Base-by-base conservation (phyloP, 2,797 vertebrate species). In the Syngnathus rostellatus region DNA sequence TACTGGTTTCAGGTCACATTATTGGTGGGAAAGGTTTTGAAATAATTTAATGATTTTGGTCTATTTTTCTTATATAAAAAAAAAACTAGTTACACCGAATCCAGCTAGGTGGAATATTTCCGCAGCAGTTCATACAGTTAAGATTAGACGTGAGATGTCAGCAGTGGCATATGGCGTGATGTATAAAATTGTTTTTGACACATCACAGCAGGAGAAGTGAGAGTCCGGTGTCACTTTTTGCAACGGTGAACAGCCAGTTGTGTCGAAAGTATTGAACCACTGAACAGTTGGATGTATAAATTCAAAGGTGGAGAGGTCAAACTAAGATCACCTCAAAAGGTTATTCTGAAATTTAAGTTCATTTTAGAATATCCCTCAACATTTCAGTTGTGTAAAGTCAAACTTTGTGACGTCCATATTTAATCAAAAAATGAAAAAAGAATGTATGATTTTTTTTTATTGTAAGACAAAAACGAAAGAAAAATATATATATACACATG, bases 401-500 rank as follows among this genome's bases (percentile, higher is more conserved):
- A 19, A 50, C 17, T 50, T 50, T 17, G 7, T n/a, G 48, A 19
- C 7, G 19, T 17, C 17, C 1, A n/a, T 50, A 8, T 50, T 50
- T 50, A 19, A 17, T 50, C 19, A 8, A 25, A 55, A 55, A 31
- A 21, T 31, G 31, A 25, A 5, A 23, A 23, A 9, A 23, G 21
- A 21, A 54, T 54, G 25, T 9, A 54, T 23, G 21, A 5, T 0
- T 54, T 54, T 12, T 10, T 54, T 54, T 61, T 40, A 61, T 41
- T 9, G 21, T n/a, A 40, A 45, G 6, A 7, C 14, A 21, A 21
- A 21, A 14, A 64, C 1, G 39, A 38, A 6, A 31, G 67, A 58
- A 38, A 25, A 21, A 39, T 40, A 25, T 46, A 40, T 16, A 7
- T 59, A 53, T 71, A 69, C 68, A 75, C 76, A 68, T 23, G 8